Evolutionary conservation across 1,140 invertebrate species (phyloP).

Genomic region (Drosophila sucinea): DNA sequence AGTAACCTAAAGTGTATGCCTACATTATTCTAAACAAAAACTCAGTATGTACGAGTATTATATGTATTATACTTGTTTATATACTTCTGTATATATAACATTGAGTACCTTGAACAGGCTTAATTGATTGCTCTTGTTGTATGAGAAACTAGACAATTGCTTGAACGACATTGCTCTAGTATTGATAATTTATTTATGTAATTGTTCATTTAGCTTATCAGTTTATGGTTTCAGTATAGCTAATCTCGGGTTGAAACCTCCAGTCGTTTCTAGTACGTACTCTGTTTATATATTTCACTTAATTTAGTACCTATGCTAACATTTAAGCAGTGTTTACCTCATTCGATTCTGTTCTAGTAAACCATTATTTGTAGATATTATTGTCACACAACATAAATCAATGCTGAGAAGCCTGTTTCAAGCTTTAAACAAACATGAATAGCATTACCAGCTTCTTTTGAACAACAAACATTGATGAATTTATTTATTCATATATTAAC

Average conservation of each 20-base stretch:
- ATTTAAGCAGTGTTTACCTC: background rate
- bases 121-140: background rate
- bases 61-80: constrained; percentile 2
- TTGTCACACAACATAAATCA: background rate
- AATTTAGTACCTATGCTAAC: background rate
- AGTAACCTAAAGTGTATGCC: constrained; percentile 4
- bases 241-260: constrained; percentile 45
- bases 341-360: background rate
- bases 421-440: background rate
- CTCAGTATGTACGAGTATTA: background rate
- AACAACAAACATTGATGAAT: background rate
- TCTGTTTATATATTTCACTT: background rate
- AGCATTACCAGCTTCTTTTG: background rate
- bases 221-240: constrained; percentile 26
- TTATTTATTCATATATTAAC: constrained; percentile 15
- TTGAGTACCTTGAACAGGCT: constrained; percentile 1
- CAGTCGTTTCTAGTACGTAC: background rate
- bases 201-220: constrained; percentile 42
- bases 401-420: background rate
- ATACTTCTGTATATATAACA: constrained; percentile 1
- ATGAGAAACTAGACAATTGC: background rate
- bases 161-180: background rate
- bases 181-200: constrained; percentile 8
- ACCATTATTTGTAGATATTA: background rate
- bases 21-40: constrained; percentile 1